Evolutionary conservation across 2,888 invertebrate species (phyloP).

Genomic region (Lithosia quadra): DNA sequence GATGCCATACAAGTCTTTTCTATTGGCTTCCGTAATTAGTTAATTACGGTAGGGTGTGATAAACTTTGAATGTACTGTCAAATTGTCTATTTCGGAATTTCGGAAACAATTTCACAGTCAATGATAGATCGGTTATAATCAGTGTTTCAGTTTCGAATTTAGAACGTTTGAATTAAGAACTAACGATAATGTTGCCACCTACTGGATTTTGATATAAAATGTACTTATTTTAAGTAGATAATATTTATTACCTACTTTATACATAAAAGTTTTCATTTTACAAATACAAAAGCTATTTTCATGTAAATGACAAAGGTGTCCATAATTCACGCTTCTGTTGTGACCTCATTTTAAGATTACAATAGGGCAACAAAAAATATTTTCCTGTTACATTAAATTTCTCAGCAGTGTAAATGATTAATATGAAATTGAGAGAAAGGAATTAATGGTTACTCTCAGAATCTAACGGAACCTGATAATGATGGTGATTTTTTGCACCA

Average conservation of each 20-base stretch:
- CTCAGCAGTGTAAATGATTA: slow-evolving; percentile 34
- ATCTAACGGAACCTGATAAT: slow-evolving; percentile 39
- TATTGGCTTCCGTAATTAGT: slow-evolving; percentile 47
- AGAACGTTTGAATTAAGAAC: not conserved
- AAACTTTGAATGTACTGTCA: slow-evolving; percentile 1
- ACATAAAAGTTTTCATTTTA: not conserved
- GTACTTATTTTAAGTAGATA: not conserved
- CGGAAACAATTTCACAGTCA: too few species aligned
- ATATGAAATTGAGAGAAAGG: slow-evolving; percentile 30
- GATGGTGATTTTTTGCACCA: slow-evolving; percentile 30
- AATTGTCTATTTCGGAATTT: not conserved
- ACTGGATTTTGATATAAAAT: not conserved
- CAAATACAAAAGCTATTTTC: not conserved
- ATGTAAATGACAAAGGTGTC: not conserved
- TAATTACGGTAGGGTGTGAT: slow-evolving; percentile 37
- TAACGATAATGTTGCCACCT: slow-evolving; percentile 1
- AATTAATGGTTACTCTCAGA: slow-evolving; percentile 36
- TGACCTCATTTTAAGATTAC: slow-evolving; percentile 3
- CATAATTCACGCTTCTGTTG: not conserved
- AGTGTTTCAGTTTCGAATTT: not conserved
- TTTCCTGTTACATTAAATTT: slow-evolving; percentile 18
- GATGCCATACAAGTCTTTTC: slow-evolving; percentile 34
- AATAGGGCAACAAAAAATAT: slow-evolving; percentile 8
- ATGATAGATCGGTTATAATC: not conserved
- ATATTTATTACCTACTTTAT: not conserved